Evolutionary conservation across 2,888 invertebrate species (phyloP), one percentile per base, ranked within the genome.

Genomic region (Drosophila kanekoi): DNA sequence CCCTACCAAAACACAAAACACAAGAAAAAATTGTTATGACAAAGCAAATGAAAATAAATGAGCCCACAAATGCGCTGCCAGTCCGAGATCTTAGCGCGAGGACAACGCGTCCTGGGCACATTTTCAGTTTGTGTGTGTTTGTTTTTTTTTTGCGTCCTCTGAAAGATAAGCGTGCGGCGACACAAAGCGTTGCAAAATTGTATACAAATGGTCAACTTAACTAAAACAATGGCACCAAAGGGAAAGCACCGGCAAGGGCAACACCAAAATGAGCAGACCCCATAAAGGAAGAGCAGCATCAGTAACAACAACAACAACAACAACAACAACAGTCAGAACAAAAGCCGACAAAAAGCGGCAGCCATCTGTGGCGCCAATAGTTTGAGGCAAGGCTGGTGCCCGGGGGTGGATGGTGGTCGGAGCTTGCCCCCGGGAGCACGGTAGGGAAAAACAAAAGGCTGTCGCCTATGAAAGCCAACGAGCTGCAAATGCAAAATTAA

Each of bases 161-260:
- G 65, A 58, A 6, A 81, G 84, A 87, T 88, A 87, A 87, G 88
- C 84, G 79, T 66, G 71, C 69, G 72, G 69, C 69, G 60, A 66
- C 71, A 78, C 70, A 75, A 76, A 78, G 67, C 62, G 65, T 56
- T 60, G 59, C 68, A 73, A 64, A 85, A 85, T 87, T 86, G 88
- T 89, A 86, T 88, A 87, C 83, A 89, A 89, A 88, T 89, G 89
- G 88, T 81, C 89, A 82, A 85, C 88, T 88, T 84, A 89, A 79
- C 81, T 80, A 82, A 77, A 79, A 88, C 87, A 83, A 86, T 75
- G 80, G 80, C 69, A 63, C 60, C 67, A 66, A 58, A 66, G 73
- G 65, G 66, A 48, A 45, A 58, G 49, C 49, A 37, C 37, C 33
- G 37, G 35, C 23, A 45, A 45, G 64, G 65, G 49, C 47, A 69